phyloP scores from a whole-genome alignment of 2,113 vertebrate genomes.

The Romanogobio albipinnatus region DNA sequence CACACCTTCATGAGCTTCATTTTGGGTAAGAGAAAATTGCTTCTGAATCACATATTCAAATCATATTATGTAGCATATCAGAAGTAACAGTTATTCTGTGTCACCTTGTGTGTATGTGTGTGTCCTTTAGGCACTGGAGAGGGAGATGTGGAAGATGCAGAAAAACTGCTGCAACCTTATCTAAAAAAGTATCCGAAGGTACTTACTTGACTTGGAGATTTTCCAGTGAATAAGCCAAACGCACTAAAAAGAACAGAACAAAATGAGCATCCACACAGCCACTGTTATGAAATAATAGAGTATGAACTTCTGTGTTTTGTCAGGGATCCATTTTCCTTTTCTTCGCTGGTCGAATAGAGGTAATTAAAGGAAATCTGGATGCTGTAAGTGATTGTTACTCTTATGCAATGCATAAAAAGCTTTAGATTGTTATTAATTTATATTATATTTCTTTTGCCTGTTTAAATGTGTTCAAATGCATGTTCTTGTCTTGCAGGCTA shows the following conservation, averaged over 20 bases:
- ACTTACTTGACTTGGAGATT: background rate
- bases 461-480: slow-evolving; percentile 2
- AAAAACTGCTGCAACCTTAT: slow-evolving; percentile 90
- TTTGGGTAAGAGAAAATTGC: slow-evolving; percentile 80
- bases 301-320: slow-evolving; percentile 45
- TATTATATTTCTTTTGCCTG: background rate
- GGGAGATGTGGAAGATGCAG: slow-evolving; percentile 91
- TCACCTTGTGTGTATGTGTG: slow-evolving; percentile 31
- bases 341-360: slow-evolving; percentile 97
- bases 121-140: slow-evolving; percentile 88
- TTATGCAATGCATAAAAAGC: background rate
- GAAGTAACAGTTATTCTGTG: background rate
- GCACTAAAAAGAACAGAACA: background rate
- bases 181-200: slow-evolving; percentile 91
- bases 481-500: slow-evolving; percentile 77
- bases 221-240: background rate
- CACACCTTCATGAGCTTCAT: slow-evolving; percentile 99
- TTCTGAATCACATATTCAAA: background rate
- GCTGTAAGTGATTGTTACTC: slow-evolving; percentile 76
- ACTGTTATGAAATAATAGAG: background rate
- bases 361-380: slow-evolving; percentile 95
- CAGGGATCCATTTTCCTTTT: slow-evolving; percentile 98
- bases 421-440: background rate
- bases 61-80: background rate
- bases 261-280: background rate